These are phyloP conservation scores for Toxostoma redivivum DNA, from an alignment of 2,113 vertebrate species.

Conservation along the genomic window DNA sequence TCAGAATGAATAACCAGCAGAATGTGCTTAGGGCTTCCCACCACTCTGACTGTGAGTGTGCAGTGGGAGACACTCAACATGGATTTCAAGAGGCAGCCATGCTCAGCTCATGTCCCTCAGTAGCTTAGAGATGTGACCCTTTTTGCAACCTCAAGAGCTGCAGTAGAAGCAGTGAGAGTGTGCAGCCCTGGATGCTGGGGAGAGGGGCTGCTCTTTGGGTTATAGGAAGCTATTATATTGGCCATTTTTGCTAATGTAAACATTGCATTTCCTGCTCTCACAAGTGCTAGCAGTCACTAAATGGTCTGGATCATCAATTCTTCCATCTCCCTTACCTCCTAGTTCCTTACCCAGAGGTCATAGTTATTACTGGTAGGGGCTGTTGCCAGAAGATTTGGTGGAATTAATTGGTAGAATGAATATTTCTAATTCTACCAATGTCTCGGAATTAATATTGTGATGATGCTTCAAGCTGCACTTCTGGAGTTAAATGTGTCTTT, in stretches of 20 bases:
- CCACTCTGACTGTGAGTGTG: background rate
- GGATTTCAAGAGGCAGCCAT: background rate
- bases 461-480: background rate
- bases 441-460: background rate
- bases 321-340: background rate
- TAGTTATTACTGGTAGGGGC: background rate
- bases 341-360: background rate
- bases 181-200: background rate
- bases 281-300: background rate
- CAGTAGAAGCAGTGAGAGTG: background rate
- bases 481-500: conserved; percentile 13
- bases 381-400: background rate
- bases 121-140: background rate
- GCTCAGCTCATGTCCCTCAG: background rate
- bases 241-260: background rate
- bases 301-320: background rate
- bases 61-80: background rate
- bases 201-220: background rate
- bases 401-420: background rate
- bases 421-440: background rate
- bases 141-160: background rate
- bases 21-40: background rate
- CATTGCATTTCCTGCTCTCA: background rate
- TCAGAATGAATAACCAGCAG: background rate
- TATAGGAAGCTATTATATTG: background rate